Percentiles rank a stretch among this genome's conserved stretches.
Evolutionary conservation across 2,113 vertebrate genomes (phyloP).

Genomic region (Heterotis niloticus): DNA sequence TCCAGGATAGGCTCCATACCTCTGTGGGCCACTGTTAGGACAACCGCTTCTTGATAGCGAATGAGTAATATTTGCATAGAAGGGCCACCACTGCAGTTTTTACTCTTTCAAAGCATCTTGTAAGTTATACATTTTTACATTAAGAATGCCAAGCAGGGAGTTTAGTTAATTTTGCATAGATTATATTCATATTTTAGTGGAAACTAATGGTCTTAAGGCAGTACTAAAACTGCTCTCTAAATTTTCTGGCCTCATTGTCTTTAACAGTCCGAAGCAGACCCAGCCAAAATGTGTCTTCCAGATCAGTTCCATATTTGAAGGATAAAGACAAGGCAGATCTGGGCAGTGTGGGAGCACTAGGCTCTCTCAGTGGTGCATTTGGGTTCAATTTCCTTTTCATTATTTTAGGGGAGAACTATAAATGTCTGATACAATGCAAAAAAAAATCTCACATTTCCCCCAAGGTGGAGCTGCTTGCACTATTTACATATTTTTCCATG

Average conservation of each 20-base stretch:
- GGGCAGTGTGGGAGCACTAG: constrained; percentile 24
- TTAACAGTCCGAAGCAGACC: constrained; percentile 43
- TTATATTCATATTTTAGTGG: constrained; percentile 41
- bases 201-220: constrained; percentile 47
- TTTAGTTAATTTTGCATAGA: background rate
- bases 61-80: no score
- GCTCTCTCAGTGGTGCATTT: constrained; percentile 38
- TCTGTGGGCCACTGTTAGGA: no score
- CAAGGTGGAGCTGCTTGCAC: constrained; percentile 41
- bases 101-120: no score
- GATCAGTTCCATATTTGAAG: constrained; percentile 43
- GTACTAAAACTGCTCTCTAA: constrained; percentile 42
- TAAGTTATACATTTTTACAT: background rate
- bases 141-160: constrained; percentile 12
- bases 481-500: constrained; percentile 37
- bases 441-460: constrained; percentile 27
- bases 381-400: constrained; percentile 33
- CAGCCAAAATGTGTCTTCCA: constrained; percentile 45
- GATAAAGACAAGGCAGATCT: constrained; percentile 20
- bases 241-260: constrained; percentile 53
- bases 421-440: constrained; percentile 46
- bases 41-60: no score
- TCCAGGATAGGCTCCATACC: no score
- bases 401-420: constrained; percentile 33
- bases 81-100: no score